Conservation (phyloP, 2,888 invertebrate genomes). For the Andrena trimmerana region DNA sequence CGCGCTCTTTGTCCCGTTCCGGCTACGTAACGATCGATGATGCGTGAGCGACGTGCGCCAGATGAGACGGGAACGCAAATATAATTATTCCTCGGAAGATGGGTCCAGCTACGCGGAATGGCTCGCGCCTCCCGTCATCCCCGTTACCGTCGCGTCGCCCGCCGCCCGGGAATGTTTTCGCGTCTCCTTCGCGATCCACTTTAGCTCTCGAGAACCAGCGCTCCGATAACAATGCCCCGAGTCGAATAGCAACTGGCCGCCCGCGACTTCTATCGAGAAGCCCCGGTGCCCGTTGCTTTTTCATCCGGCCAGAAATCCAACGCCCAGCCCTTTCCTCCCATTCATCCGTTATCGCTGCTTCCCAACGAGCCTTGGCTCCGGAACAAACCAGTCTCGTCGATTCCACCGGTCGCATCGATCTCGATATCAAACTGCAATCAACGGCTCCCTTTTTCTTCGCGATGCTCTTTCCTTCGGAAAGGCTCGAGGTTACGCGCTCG, state of each 20-base stretch:
- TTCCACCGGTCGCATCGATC: conserved; percentile 22
- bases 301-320: not conserved
- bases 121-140: not conserved
- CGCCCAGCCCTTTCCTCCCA: not conserved
- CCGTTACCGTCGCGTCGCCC: not conserved
- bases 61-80: not conserved
- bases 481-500: no score
- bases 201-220: not conserved
- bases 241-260: no score
- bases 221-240: not conserved
- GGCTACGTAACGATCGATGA: conserved; percentile 67
- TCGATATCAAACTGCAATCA: conserved; percentile 15
- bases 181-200: not conserved
- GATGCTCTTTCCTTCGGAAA: not conserved
- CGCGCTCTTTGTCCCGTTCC: conserved; percentile 38
- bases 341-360: conserved; percentile 39
- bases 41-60: conserved; percentile 51
- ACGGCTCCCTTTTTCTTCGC: not conserved
- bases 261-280: not conserved
- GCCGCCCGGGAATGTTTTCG: not conserved
- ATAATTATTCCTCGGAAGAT: not conserved
- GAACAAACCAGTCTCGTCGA: conserved; percentile 27
- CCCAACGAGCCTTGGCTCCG: conserved; percentile 15
- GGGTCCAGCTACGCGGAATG: not conserved
- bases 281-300: conserved; percentile 1